phyloP scores from a whole-genome alignment of 2,113 vertebrate genomes.

The Phylloscopus trochilus region DNA sequence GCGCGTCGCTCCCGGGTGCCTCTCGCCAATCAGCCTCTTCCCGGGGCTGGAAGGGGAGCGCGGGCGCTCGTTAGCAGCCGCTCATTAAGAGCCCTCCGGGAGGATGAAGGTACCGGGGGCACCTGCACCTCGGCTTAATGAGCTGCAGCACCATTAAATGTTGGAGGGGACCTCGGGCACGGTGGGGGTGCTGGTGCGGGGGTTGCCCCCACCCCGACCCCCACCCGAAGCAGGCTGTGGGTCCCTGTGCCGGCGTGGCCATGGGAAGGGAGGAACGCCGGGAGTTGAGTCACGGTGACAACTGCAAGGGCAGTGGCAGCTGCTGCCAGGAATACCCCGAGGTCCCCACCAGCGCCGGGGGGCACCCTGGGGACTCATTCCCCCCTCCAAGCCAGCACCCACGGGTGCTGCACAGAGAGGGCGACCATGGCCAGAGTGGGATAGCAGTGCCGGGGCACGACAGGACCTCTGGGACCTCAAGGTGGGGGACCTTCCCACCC shows the following conservation, averaged over 20 bases:
- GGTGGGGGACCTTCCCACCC: background rate
- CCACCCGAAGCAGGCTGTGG: background rate
- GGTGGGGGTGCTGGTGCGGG: background rate
- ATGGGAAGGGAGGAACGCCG: background rate
- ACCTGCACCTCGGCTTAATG: slow-evolving; percentile 76
- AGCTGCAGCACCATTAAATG: slow-evolving; percentile 57
- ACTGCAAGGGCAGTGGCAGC: background rate
- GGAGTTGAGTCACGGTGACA: background rate
- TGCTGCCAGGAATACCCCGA: background rate
- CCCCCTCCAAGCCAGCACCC: background rate
- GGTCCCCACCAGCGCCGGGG: background rate
- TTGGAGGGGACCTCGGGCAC: background rate
- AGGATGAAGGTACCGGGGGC: slow-evolving; percentile 63
- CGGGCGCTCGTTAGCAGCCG: slow-evolving; percentile 63
- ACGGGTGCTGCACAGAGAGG: background rate
- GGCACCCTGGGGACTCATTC: background rate
- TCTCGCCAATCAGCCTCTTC: slow-evolving; percentile 33
- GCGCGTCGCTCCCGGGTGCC: background rate
- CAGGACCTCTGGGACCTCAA: background rate
- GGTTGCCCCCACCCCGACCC: background rate
- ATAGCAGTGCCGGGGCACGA: fast-evolving
- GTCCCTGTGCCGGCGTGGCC: background rate
- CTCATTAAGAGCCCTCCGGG: slow-evolving; percentile 73
- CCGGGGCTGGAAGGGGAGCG: background rate
- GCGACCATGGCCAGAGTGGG: fast-evolving